Percentiles rank a stretch among this genome's conserved stretches.
These are phyloP conservation scores for Flexamia atlantica DNA, from an alignment of 2,888 invertebrate species.

Conservation along the genomic window DNA sequence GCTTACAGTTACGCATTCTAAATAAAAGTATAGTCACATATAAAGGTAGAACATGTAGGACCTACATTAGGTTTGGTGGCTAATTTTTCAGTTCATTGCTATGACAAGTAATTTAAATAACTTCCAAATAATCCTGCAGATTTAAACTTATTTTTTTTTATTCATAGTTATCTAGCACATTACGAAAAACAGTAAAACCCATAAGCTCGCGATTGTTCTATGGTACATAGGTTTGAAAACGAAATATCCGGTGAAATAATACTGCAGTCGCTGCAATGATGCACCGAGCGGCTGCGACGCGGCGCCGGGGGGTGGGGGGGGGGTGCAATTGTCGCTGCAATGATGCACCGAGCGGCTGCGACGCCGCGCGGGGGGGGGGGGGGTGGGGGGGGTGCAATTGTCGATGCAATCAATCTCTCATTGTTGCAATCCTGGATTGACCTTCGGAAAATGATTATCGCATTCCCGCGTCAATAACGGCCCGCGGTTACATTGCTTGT, in stretches of 20 bases:
- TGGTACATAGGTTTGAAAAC: neutral
- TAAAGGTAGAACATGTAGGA: too few species aligned
- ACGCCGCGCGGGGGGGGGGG: conserved; percentile 1
- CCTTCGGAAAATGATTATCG: conserved; percentile 7
- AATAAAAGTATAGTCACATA: too few species aligned
- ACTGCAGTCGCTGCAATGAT: too few species aligned
- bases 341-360: neutral
- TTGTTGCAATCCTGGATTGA: conserved; percentile 13
- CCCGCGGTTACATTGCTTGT: neutral
- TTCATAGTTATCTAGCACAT: too few species aligned
- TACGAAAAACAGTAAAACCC: too few species aligned
- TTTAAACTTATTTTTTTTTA: too few species aligned
- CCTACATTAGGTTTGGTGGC: too few species aligned
- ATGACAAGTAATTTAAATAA: too few species aligned
- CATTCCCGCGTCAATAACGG: neutral
- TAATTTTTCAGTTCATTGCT: too few species aligned
- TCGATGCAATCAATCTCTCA: conserved; percentile 15
- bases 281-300: neutral
- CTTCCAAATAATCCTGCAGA: too few species aligned
- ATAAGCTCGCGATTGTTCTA: neutral
- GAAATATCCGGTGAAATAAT: neutral
- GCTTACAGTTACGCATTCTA: too few species aligned
- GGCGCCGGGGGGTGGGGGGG: too few species aligned
- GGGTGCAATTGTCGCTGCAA: neutral
- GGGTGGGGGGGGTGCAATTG: neutral